These are phyloP conservation scores for Sciurus carolinensis DNA, from an alignment of 2,797 vertebrate genomes.

Conservation along the genomic window DNA sequence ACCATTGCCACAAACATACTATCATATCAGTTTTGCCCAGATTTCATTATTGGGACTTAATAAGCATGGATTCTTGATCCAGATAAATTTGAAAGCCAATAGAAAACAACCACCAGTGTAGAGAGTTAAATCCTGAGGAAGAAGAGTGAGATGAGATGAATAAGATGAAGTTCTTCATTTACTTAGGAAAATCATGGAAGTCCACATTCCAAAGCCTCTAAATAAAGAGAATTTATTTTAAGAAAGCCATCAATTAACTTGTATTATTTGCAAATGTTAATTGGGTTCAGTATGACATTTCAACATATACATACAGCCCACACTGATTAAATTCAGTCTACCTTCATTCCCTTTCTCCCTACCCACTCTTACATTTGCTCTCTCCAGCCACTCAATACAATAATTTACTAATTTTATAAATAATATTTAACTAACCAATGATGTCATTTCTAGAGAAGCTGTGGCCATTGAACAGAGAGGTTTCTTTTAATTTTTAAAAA, in stretches of 20 bases:
- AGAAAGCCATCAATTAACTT: not conserved
- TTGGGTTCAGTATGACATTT: not conserved
- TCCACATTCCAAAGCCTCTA: not conserved
- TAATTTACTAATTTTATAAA: conserved; percentile 36
- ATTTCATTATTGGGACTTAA: not conserved
- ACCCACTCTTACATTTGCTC: not conserved
- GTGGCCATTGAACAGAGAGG: not conserved
- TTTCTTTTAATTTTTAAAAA: conserved; percentile 40
- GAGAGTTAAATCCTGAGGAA: not conserved
- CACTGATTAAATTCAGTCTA: not conserved
- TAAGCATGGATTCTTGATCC: not conserved
- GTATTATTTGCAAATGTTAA: not conserved
- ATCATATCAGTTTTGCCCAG: not conserved
- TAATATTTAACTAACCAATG: conserved; percentile 58
- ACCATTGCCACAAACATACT: not conserved
- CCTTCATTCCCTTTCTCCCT: not conserved
- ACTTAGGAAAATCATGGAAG: not conserved
- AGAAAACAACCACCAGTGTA: not conserved
- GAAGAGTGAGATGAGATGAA: not conserved
- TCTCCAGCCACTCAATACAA: not conserved
- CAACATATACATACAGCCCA: not conserved
- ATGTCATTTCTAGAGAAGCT: conserved; percentile 69
- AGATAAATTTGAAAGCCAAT: not conserved
- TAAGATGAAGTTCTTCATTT: conserved; percentile 33
- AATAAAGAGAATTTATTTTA: conserved; percentile 38